These are phyloP conservation scores for Achroia grisella DNA, from an alignment of 1,140 invertebrate species.

Conservation along the genomic window DNA sequence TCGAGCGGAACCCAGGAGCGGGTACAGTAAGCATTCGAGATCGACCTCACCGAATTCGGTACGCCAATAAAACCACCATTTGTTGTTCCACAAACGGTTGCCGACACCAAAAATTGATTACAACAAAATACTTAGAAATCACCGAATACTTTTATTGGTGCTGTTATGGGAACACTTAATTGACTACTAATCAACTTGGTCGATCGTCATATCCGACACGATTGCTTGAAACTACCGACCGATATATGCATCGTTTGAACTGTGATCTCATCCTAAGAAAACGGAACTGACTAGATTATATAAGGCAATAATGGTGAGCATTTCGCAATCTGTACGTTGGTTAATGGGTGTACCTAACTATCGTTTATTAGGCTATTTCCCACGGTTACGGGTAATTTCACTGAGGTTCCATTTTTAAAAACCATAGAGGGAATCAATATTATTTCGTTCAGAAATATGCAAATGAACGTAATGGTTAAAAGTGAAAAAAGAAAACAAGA, in stretches of 20 bases:
- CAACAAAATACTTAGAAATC: constrained; percentile 64
- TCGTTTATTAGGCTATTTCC: not conserved
- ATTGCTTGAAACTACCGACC: constrained; percentile 2
- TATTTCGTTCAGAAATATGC: no score
- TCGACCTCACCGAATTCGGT: constrained; percentile 61
- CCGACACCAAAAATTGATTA: constrained; percentile 66
- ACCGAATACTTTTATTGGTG: constrained; percentile 61
- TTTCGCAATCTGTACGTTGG: no score
- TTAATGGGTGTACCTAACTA: no score
- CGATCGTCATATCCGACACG: constrained; percentile 7
- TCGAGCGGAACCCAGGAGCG: constrained; percentile 6
- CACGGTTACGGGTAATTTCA: not conserved
- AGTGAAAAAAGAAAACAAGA: no score
- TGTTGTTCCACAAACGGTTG: constrained; percentile 54
- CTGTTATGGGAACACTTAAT: constrained; percentile 63
- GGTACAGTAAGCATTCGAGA: constrained; percentile 24
- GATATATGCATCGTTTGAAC: constrained; percentile 15
- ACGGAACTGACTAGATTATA: constrained; percentile 6
- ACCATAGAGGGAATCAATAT: no score
- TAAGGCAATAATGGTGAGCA: constrained; percentile 1
- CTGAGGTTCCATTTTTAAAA: no score
- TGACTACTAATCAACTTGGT: constrained; percentile 59
- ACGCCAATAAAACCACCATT: constrained; percentile 64
- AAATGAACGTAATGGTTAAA: no score
- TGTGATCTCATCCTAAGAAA: constrained; percentile 17